Conservation (phyloP, 35 echinoderm and acorn worm species). For the Heliocidaris tuberculata region DNA sequence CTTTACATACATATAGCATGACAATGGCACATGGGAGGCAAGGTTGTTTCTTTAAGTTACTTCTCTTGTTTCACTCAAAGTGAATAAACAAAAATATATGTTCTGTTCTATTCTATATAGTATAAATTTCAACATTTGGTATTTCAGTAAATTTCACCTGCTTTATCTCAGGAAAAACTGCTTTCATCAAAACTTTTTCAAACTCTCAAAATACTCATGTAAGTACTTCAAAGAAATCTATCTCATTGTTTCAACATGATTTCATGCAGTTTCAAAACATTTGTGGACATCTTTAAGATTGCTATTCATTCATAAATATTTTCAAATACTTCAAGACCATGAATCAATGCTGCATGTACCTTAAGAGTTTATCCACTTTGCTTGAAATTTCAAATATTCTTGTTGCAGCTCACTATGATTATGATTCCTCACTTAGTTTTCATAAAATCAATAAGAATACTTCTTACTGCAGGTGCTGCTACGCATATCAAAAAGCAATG, state of each 20-base stretch:
- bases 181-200: no score
- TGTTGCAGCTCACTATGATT: not conserved
- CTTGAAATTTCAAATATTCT: not conserved
- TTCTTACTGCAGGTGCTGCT: not conserved
- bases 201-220: no score
- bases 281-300: not conserved
- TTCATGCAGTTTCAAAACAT: not conserved
- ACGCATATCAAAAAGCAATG: not conserved
- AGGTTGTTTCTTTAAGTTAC: no score
- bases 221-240: not conserved
- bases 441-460: not conserved
- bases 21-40: no score
- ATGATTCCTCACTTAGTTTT: not conserved
- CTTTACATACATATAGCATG: no score
- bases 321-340: not conserved
- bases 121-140: no score
- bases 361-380: not conserved
- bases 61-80: no score
- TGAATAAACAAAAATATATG: no score
- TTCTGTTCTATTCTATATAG: no score
- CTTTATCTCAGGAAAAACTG: no score
- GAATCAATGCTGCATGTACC: not conserved
- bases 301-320: not conserved
- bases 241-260: not conserved
- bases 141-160: no score